Conservation (phyloP, 1,140 invertebrate genomes). For the Myzus persicae region DNA sequence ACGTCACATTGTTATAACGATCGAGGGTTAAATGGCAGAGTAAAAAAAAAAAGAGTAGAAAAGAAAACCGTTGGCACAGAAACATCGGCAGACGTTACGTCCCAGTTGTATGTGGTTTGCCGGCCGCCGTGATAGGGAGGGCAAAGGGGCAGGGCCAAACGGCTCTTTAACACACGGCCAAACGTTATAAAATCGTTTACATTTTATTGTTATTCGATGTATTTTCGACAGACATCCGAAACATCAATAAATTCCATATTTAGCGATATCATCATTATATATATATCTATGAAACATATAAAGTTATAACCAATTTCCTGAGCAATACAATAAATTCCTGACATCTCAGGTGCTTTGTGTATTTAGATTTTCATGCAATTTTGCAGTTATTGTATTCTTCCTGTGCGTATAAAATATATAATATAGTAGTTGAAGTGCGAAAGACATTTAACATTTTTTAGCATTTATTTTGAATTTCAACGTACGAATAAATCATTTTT, state of each 20-base stretch:
- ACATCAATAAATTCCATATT: background rate
- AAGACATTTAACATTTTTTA: background rate
- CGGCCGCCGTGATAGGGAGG: constrained; percentile 20
- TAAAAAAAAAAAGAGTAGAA: constrained; percentile 22
- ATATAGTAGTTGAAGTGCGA: background rate
- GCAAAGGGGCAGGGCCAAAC: constrained; percentile 52
- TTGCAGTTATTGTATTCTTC: background rate
- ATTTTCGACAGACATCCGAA: background rate
- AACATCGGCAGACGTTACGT: constrained; percentile 44
- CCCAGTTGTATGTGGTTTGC: constrained; percentile 50
- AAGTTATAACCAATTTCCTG: background rate
- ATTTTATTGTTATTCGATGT: background rate
- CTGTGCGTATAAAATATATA: background rate
- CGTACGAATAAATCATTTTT: background rate
- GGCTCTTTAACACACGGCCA: background rate
- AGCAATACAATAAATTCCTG: background rate
- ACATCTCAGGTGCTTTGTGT: background rate
- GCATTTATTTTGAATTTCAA: background rate
- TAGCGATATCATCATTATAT: background rate
- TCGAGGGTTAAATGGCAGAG: background rate
- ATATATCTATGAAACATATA: background rate
- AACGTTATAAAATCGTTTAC: constrained; percentile 11
- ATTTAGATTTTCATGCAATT: background rate
- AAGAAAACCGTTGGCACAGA: constrained; percentile 27
- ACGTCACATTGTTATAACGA: background rate